Conservation (phyloP, 1,140 invertebrate genomes). For the Bicyclus anynana region DNA sequence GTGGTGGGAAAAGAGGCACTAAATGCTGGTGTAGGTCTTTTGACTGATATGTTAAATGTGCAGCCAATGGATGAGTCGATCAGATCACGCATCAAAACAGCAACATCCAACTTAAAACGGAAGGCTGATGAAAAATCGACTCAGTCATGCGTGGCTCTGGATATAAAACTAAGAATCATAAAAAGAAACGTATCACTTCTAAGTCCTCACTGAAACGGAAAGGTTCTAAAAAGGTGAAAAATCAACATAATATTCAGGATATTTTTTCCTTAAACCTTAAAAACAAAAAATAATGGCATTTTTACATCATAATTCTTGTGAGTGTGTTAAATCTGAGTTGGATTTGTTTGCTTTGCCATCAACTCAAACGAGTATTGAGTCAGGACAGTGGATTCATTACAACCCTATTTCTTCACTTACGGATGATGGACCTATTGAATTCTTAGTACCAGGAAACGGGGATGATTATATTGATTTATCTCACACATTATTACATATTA, state of each 20-base stretch:
- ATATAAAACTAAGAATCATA: neutral
- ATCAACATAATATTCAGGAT: constrained; percentile 50
- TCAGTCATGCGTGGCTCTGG: neutral
- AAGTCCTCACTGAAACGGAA: too few species aligned
- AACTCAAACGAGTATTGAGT: constrained; percentile 61
- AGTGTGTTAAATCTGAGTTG: constrained; percentile 37
- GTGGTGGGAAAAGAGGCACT: constrained; percentile 39
- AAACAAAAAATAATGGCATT: constrained; percentile 45
- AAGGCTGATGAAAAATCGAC: constrained; percentile 32
- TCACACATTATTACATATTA: constrained; percentile 51
- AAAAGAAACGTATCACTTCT: too few species aligned
- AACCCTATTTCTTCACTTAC: constrained; percentile 51
- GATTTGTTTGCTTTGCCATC: constrained; percentile 65
- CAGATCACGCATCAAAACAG: constrained; percentile 28
- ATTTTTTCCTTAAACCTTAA: too few species aligned
- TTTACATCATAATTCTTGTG: constrained; percentile 45
- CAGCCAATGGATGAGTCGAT: constrained; percentile 29
- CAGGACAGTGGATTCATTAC: constrained; percentile 47
- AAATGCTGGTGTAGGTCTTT: constrained; percentile 30
- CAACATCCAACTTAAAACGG: constrained; percentile 37
- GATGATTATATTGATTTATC: constrained; percentile 59
- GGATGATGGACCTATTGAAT: constrained; percentile 51
- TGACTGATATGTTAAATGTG: constrained; percentile 28
- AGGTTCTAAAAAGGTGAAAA: constrained; percentile 20
- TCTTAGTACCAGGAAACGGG: constrained; percentile 49